A percentile compares a stretch with the other conserved stretches of the same genome.
phyloP scores from a whole-genome alignment of 2,113 vertebrate species.

The Epinephelus moara region DNA sequence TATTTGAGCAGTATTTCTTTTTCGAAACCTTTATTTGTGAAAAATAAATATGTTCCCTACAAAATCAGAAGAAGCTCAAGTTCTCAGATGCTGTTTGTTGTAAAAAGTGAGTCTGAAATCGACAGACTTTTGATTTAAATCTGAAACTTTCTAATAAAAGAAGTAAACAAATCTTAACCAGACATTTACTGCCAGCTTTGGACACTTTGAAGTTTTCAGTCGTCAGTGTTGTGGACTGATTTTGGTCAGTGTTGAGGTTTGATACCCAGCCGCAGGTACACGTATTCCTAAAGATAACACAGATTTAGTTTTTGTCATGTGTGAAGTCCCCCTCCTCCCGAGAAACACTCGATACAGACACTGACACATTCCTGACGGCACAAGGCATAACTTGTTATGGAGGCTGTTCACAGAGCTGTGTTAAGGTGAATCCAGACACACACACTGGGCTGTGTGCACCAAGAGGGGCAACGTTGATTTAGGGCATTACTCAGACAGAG shows the following conservation, averaged over 20 bases:
- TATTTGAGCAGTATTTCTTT: neutral
- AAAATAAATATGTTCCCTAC: neutral
- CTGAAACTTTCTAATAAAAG: neutral
- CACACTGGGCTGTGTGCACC: slow-evolving; percentile 72
- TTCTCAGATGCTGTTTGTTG: neutral
- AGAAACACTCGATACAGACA: slow-evolving; percentile 64
- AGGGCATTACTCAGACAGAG: slow-evolving; percentile 88
- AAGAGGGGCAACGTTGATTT: slow-evolving; percentile 89
- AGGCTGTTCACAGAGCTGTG: slow-evolving; percentile 78
- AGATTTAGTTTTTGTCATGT: slow-evolving; percentile 40
- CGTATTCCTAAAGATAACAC: neutral
- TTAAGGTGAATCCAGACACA: slow-evolving; percentile 76
- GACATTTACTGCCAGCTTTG: neutral
- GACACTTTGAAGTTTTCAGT: neutral
- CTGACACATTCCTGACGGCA: slow-evolving; percentile 82
- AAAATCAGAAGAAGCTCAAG: neutral
- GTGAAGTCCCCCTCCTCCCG: slow-evolving; percentile 55
- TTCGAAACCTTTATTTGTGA: neutral
- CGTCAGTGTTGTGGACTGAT: neutral
- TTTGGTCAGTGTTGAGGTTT: neutral
- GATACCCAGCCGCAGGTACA: neutral
- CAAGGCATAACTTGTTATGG: slow-evolving; percentile 86
- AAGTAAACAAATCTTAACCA: neutral
- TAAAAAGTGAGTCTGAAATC: neutral
- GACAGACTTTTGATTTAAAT: neutral